These are phyloP conservation scores for Malachius bipustulatus DNA, from an alignment of 2,888 invertebrate species.

Conservation along the genomic window DNA sequence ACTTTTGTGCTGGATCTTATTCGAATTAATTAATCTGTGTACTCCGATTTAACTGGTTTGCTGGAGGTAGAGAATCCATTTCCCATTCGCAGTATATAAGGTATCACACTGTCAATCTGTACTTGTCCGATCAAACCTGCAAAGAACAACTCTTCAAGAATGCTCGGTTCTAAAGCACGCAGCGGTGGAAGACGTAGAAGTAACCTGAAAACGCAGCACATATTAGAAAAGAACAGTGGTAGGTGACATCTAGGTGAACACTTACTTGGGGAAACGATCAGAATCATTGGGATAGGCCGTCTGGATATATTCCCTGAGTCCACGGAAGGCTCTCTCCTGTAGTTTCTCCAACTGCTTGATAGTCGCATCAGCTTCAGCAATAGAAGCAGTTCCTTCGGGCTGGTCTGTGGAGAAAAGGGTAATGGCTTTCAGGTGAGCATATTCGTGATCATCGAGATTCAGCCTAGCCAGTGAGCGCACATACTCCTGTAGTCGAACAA, in stretches of 20 bases:
- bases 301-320: conserved; percentile 40
- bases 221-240: conserved; percentile 2
- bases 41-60: conserved; percentile 33
- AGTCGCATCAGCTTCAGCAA: too few species aligned
- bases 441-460: conserved; percentile 72
- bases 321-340: conserved; percentile 50
- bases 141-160: conserved; percentile 87
- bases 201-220: conserved; percentile 36
- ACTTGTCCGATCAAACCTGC: conserved; percentile 84
- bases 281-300: conserved; percentile 37
- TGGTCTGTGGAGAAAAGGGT: conserved; percentile 49
- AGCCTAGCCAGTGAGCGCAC: conserved; percentile 60
- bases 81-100: conserved; percentile 65
- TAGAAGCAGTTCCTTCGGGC: conserved; percentile 39
- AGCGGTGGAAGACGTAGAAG: conserved; percentile 60
- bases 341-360: conserved; percentile 45
- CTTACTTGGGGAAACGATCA: conserved; percentile 44
- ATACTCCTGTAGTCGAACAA: conserved; percentile 73
- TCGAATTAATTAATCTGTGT: conserved; percentile 29
- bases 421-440: conserved; percentile 76
- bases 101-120: conserved; percentile 90
- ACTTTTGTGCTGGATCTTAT: too few species aligned
- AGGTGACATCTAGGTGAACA: conserved; percentile 22
- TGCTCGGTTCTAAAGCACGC: conserved; percentile 57
- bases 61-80: conserved; percentile 21